Evolutionary conservation across 2,113 vertebrate species (phyloP), one percentile per base, ranked within the genome.

Genomic region (Cryptoleucopteryx plumbea): DNA sequence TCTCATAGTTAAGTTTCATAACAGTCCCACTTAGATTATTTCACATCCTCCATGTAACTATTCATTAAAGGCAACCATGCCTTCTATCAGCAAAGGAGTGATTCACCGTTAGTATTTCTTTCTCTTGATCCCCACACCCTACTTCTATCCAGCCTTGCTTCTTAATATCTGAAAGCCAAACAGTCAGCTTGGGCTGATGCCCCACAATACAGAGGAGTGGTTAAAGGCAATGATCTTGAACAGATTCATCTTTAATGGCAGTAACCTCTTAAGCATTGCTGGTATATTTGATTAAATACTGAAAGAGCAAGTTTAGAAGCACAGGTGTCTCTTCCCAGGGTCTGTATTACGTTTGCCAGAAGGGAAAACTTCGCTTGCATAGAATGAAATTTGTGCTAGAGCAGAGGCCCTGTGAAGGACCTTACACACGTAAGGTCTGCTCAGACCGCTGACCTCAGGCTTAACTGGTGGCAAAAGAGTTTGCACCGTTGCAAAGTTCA

Each of bases 1-100:
- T 88, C 86, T 70, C 56, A 43, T 85, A 73, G 72, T 80, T 90
- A 86, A 94, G 82, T 97, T 97, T 95, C 5, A 10, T 95, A 95
- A 87, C 87, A 92, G 84, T 26, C 79, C 63, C 82, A 91, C 70
- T 95, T 96, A 78, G 65, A 82, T 63, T 83, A 84, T 93, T 86
- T 83, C 73, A 56, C 78, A 79, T 91, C 58, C 94, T 95, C 45
- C 56, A n/a, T 40, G 42, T 83, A 88, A 77, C 67, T 91, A 7
- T 88, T 86, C 66, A 59, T 86, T 79, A 86, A 86, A 95, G 87
- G 63, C 80, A 92, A 5, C 63, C 25, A 32, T 93, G 55, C 66
- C 59, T 88, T 94, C 89, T 62, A 29, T 68, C 74, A 82, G 38
- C 42, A 48, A 77, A 84, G 38, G 31, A 70, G 43, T 82, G 84